Percentiles rank a stretch among this genome's conserved stretches.
phyloP scores from a whole-genome alignment of 2,113 vertebrate genomes.

The Caranx melampygus region DNA sequence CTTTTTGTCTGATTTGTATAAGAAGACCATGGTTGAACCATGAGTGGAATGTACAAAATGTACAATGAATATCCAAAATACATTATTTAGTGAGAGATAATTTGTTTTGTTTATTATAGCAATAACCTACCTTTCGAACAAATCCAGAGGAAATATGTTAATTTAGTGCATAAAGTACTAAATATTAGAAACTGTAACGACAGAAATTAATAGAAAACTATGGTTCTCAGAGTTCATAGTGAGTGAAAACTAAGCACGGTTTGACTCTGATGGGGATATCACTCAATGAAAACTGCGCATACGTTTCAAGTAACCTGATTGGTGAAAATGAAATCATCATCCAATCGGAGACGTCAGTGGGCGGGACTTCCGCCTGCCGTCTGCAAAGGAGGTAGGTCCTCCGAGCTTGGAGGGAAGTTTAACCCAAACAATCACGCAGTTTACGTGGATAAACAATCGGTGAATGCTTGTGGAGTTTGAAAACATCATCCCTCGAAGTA shows the following conservation, averaged over 20 bases:
- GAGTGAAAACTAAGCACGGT: too few relatives aligned
- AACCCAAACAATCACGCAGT: conserved; percentile 14
- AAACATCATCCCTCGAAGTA: accelerated
- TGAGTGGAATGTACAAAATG: neutral
- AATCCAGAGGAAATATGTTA: too few relatives aligned
- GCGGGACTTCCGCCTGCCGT: conserved; percentile 54
- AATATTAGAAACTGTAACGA: too few relatives aligned
- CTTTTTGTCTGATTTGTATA: too few relatives aligned
- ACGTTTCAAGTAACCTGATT: conserved; percentile 23
- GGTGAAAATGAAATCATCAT: neutral
- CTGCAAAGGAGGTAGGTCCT: neutral
- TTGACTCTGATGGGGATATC: too few relatives aligned
- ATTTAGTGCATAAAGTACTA: too few relatives aligned
- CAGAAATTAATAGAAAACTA: too few relatives aligned
- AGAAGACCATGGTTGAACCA: neutral
- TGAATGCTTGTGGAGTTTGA: accelerated
- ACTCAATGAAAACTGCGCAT: too few relatives aligned
- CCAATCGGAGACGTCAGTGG: conserved; percentile 33
- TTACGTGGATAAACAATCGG: neutral
- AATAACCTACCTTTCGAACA: too few relatives aligned
- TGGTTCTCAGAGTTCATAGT: too few relatives aligned
- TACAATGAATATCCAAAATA: neutral
- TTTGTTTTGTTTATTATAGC: too few relatives aligned
- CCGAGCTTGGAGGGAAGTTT: conserved; percentile 75
- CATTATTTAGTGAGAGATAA: neutral